These are phyloP conservation scores for Zoanthus solanderi DNA, from an alignment of 92 coral and sea anemone species.

Conservation along the genomic window DNA sequence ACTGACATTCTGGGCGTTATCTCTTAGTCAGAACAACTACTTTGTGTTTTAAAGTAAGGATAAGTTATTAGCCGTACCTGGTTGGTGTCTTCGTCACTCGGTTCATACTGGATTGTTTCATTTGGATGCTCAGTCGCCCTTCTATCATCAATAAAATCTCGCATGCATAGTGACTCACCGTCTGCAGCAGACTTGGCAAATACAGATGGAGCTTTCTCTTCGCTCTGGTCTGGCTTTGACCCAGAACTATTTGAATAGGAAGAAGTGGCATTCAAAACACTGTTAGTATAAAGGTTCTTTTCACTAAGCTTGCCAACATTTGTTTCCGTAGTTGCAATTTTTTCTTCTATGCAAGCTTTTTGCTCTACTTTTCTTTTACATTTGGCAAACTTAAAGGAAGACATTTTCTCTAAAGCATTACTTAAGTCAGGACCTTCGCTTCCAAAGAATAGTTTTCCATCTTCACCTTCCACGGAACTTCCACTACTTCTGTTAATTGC, in stretches of 20 bases:
- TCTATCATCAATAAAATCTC: neutral
- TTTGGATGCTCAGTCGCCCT: neutral
- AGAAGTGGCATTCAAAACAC: neutral
- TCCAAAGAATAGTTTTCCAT: neutral
- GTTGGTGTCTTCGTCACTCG: neutral
- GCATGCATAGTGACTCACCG: neutral
- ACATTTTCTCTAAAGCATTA: neutral
- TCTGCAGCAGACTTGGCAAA: neutral
- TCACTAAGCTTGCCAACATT: neutral
- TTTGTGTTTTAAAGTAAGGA: neutral
- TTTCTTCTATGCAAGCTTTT: neutral
- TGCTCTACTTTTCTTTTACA: neutral
- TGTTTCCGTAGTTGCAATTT: neutral
- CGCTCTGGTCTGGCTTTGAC: neutral
- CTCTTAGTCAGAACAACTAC: neutral
- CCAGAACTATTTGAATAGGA: neutral
- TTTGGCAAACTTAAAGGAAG: neutral
- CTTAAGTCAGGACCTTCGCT: neutral
- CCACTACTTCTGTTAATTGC: constrained; percentile 34
- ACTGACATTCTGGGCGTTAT: too few relatives aligned
- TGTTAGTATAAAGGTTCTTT: neutral
- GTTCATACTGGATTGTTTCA: constrained; percentile 6
- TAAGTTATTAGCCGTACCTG: constrained; percentile 5
- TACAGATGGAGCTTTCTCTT: neutral
- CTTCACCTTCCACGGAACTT: constrained; percentile 39